Base-by-base conservation (phyloP, 1,140 invertebrate genomes). In the Drosophila sproati region DNA sequence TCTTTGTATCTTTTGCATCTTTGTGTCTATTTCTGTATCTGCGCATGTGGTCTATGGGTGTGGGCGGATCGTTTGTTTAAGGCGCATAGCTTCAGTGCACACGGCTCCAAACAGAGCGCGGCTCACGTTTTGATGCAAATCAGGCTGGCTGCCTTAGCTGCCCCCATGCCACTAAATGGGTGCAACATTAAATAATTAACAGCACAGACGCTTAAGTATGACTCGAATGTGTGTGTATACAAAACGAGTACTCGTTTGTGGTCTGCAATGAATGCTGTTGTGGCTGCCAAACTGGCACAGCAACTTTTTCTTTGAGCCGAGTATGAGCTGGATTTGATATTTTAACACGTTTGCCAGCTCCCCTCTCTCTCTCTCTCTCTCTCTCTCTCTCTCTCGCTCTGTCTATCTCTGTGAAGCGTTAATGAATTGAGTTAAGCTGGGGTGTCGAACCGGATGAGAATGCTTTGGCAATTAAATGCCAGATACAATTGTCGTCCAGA, bases 121-220 rank as follows among this genome's bases (percentile, higher is more conserved):
- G 70, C 34, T 60, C 77, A 69, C 70, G 63, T 73, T 73, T 68
- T 63, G 77, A 87, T 87, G 83, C 83, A 87, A 87, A 88, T 87
- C 76, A 61, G 51, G 76, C 82, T 64, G 82, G 82, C 77, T 83
- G 79, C 64, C 71, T 60, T 52, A 50, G 69, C 57, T 20, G 20
- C 45, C n/a, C 60, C 55, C 73, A 77, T 74, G 70, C 83, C 37
- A 67, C 64, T n/a, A 87, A 88, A 88, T 88, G 80, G 75, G 80
- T 76, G 81, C 78, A 80, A 85, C 88, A 89, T 89, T 89, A 89
- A 89, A 89, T 89, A 89, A 89, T 89, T 89, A 89, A 89, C 81
- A 43, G 39, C 10, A 34, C 79, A 35, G 59, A 66, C 73, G 52
- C 48, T 68, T 62, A 73, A 67, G 61, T 72, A 74, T 73, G 51